These are phyloP conservation scores for Drosophila sturtevanti DNA, from an alignment of 1,140 invertebrate species.

Conservation along the genomic window DNA sequence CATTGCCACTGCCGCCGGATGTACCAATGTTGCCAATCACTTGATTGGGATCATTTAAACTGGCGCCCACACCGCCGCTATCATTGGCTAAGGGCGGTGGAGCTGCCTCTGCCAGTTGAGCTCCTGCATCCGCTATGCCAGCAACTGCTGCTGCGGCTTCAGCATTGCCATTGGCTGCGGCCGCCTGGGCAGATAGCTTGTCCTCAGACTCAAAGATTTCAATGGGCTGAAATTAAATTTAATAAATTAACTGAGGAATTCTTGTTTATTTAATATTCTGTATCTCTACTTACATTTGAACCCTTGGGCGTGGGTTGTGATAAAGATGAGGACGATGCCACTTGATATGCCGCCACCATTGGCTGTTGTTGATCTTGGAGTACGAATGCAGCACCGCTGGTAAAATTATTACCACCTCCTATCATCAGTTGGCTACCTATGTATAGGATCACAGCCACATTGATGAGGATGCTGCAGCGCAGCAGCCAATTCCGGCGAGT, in stretches of 20 bases:
- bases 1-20: conserved; percentile 14
- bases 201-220: conserved; percentile 58
- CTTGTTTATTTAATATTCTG: background rate
- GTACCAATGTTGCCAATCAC: conserved; percentile 66
- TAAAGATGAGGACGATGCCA: conserved; percentile 11
- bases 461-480: conserved; percentile 88
- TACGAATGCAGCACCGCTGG: conserved; percentile 69
- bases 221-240: conserved; percentile 17
- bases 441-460: conserved; percentile 88
- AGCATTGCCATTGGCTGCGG: conserved; percentile 34
- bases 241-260: background rate
- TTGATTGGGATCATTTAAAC: conserved; percentile 39
- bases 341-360: conserved; percentile 44
- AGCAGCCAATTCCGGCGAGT: conserved; percentile 88
- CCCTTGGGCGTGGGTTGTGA: conserved; percentile 56
- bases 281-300: conserved; percentile 40
- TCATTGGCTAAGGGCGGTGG: conserved; percentile 38
- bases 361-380: conserved; percentile 67
- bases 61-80: conserved; percentile 30
- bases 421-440: conserved; percentile 85
- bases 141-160: conserved; percentile 33
- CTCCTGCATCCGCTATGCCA: conserved; percentile 12
- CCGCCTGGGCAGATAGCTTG: conserved; percentile 31
- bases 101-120: conserved; percentile 27
- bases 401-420: conserved; percentile 75